Evolutionary conservation across 1,140 invertebrate species (phyloP).

Genomic region (Drosophila fuyamai): DNA sequence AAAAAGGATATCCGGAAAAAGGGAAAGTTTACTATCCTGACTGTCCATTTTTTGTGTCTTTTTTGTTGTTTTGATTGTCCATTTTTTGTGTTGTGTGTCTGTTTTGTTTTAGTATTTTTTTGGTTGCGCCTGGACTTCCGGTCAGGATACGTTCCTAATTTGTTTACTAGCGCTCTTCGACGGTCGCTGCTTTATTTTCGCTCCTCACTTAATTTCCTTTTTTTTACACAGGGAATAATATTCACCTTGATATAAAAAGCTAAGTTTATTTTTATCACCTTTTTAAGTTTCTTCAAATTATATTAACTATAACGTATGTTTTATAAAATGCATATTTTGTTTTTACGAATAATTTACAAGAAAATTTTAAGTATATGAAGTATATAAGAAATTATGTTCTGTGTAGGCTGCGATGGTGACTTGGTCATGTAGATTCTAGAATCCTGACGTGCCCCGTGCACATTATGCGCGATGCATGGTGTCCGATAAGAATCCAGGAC

Average conservation of each 20-base stretch:
- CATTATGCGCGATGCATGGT: slow-evolving; percentile 75
- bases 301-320: too few species aligned
- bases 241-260: neutral
- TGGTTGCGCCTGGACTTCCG: slow-evolving; percentile 71
- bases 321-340: too few species aligned
- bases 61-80: slow-evolving; percentile 28
- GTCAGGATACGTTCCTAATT: slow-evolving; percentile 80
- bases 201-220: neutral
- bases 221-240: neutral
- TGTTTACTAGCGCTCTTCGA: slow-evolving; percentile 65
- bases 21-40: slow-evolving; percentile 60
- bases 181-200: slow-evolving; percentile 20
- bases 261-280: too few species aligned
- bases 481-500: slow-evolving; percentile 55
- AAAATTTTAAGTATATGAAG: neutral
- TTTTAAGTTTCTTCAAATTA: too few species aligned
- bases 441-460: slow-evolving; percentile 60
- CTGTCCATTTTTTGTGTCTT: slow-evolving; percentile 39
- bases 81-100: slow-evolving; percentile 35
- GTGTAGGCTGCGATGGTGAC: slow-evolving; percentile 9
- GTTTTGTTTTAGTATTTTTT: slow-evolving; percentile 41
- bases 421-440: slow-evolving; percentile 18
- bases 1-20: slow-evolving; percentile 32
- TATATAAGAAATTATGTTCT: neutral
- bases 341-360: neutral